Percentiles rank a stretch among this genome's conserved stretches.
phyloP scores from a whole-genome alignment of 2,797 vertebrate genomes.

The Sebastes reedi region DNA sequence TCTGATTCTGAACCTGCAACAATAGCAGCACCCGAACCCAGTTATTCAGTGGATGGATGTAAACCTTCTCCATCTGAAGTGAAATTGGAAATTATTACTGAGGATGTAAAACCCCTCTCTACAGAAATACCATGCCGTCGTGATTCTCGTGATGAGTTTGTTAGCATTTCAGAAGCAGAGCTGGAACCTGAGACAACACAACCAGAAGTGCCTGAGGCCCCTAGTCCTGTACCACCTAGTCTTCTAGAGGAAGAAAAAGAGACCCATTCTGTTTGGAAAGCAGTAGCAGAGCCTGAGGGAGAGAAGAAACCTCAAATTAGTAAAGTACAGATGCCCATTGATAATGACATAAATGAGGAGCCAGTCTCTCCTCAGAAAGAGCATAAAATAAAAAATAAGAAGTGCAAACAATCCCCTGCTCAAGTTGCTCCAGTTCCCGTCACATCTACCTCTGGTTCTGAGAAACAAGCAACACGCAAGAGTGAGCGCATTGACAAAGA shows the following conservation, averaged over 20 bases:
- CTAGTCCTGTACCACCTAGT: slow-evolving; percentile 61
- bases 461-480: slow-evolving; percentile 94
- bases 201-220: slow-evolving; percentile 60
- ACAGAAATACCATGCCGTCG: slow-evolving; percentile 72
- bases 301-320: slow-evolving; percentile 68
- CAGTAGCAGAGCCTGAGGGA: slow-evolving; percentile 52
- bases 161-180: slow-evolving; percentile 71
- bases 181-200: slow-evolving; percentile 57
- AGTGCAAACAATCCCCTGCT: slow-evolving; percentile 83
- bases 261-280: slow-evolving; percentile 67
- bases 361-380: slow-evolving; percentile 83
- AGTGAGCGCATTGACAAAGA: slow-evolving; percentile 97
- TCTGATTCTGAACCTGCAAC: slow-evolving; percentile 53
- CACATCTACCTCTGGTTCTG: slow-evolving; percentile 62
- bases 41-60: slow-evolving; percentile 32
- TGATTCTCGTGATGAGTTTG: slow-evolving; percentile 83
- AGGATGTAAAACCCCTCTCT: slow-evolving; percentile 66
- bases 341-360: slow-evolving; percentile 81
- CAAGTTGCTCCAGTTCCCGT: slow-evolving; percentile 64
- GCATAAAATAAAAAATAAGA: slow-evolving; percentile 88
- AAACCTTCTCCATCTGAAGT: slow-evolving; percentile 64
- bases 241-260: slow-evolving; percentile 64
- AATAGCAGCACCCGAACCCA: slow-evolving; percentile 68
- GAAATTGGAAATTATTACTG: slow-evolving; percentile 48
- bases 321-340: slow-evolving; percentile 67